A percentile compares a stretch with the other conserved stretches of the same genome.
Evolutionary conservation across 2,113 vertebrate genomes (phyloP).

Genomic region (Mionectes macconnelli): DNA sequence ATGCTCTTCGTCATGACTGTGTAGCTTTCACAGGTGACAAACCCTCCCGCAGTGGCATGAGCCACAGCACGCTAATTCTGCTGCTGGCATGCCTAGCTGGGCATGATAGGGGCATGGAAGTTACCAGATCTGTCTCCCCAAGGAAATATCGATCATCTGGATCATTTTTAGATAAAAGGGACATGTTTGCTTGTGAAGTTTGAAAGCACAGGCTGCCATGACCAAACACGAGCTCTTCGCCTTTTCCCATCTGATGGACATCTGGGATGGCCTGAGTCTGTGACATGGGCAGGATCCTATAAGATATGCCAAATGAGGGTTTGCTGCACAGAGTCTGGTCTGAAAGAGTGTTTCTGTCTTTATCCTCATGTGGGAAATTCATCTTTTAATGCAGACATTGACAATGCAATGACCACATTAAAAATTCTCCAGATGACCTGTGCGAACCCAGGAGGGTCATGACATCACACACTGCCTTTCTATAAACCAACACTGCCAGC

Average conservation of each 20-base stretch:
- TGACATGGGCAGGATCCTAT: not conserved
- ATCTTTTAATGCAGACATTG: not conserved
- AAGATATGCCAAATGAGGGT: not conserved
- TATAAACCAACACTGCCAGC: fast-evolving
- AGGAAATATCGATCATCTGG: not conserved
- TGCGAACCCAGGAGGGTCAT: not conserved
- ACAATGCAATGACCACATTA: not conserved
- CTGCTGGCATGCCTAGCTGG: fast-evolving
- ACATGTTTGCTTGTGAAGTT: not conserved
- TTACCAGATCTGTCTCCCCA: not conserved
- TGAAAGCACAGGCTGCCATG: not conserved
- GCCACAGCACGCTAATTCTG: not conserved
- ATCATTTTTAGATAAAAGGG: not conserved
- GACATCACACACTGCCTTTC: not conserved
- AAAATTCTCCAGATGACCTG: not conserved
- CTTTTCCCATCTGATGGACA: not conserved
- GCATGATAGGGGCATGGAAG: not conserved
- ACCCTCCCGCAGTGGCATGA: fast-evolving
- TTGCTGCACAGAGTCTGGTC: not conserved
- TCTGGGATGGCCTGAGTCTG: not conserved
- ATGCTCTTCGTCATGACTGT: not conserved
- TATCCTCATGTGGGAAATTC: not conserved
- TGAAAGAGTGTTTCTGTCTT: not conserved
- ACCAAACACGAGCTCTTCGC: fast-evolving
- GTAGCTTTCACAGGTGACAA: not conserved